phyloP scores from a whole-genome alignment of 2,888 invertebrate species.

The Amaurobius ferox region DNA sequence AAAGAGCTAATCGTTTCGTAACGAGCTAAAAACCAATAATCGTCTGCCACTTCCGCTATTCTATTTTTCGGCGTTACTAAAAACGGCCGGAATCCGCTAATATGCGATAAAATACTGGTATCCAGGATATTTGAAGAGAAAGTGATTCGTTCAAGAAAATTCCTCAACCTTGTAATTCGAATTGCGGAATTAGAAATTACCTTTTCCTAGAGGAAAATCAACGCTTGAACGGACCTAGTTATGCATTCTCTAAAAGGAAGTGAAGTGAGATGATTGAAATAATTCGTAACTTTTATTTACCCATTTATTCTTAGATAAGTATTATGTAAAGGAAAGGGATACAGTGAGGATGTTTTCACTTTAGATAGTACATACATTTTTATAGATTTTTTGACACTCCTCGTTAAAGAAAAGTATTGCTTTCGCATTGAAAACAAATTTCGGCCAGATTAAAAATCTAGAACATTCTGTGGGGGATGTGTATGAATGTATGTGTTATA shows the following conservation, averaged over 20 bases:
- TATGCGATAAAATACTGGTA: no score
- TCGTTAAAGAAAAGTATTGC: no score
- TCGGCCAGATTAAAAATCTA: no score
- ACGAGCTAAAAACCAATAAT: constrained; percentile 2
- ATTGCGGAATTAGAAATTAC: background rate
- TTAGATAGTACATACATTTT: no score
- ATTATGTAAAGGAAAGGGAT: background rate
- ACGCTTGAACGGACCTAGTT: background rate
- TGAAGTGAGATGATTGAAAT: background rate
- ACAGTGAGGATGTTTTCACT: no score
- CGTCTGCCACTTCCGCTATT: background rate
- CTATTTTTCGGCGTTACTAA: background rate
- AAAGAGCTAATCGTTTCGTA: background rate
- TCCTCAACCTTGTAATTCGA: background rate
- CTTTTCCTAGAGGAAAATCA: background rate
- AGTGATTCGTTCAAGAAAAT: background rate
- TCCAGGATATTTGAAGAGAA: background rate
- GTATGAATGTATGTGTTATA: no score
- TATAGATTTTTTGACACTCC: no score
- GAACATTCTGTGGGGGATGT: no score
- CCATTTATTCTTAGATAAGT: background rate
- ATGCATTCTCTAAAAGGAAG: background rate
- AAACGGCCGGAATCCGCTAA: background rate
- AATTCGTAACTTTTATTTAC: background rate
- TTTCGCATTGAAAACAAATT: no score